phyloP scores from a whole-genome alignment of 2,113 vertebrate species.

The Crotalus tigris region DNA sequence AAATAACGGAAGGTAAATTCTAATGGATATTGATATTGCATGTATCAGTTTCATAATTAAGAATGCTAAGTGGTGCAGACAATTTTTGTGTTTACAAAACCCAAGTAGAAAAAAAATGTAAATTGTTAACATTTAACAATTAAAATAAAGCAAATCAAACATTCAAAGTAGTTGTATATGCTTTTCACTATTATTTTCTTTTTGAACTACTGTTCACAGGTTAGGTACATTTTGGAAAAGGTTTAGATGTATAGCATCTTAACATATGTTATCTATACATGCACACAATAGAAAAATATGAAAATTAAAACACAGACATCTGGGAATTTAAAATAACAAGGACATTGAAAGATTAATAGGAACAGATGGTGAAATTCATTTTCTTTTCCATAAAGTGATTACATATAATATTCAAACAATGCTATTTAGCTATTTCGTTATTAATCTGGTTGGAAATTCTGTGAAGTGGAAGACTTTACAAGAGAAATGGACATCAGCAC shows the following conservation, averaged over 20 bases:
- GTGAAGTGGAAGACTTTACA: background rate
- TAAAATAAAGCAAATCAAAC: background rate
- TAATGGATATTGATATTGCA: background rate
- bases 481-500: background rate
- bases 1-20: background rate
- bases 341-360: background rate
- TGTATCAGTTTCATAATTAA: background rate
- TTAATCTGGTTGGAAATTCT: background rate
- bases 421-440: background rate
- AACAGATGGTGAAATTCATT: background rate
- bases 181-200: background rate
- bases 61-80: background rate
- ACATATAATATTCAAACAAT: background rate
- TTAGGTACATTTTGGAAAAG: background rate
- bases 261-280: slow-evolving; percentile 24
- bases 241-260: background rate
- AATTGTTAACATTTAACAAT: background rate
- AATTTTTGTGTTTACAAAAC: background rate
- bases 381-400: background rate
- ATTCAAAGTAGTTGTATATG: background rate
- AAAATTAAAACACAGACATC: background rate
- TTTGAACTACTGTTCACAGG: background rate
- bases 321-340: slow-evolving; percentile 16
- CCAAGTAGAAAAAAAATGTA: background rate
- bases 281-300: slow-evolving; percentile 26